A percentile compares a stretch with the other conserved stretches of the same genome.
phyloP scores from a whole-genome alignment of 2,797 vertebrate genomes.

The Malacoctenus gilli region DNA sequence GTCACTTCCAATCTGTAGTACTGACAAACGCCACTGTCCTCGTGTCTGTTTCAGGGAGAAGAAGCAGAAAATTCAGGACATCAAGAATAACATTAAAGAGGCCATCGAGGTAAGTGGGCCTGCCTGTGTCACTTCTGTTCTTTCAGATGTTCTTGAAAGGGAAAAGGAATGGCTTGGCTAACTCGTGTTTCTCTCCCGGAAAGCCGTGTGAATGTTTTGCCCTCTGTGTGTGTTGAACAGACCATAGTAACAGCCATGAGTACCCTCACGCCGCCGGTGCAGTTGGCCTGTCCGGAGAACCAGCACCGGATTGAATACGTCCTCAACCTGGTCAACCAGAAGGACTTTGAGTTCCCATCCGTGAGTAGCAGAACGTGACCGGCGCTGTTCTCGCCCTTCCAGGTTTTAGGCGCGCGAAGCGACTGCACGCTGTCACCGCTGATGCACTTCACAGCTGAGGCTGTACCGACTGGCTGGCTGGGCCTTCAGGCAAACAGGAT shows the following conservation, averaged over 20 bases:
- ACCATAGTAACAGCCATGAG: slow-evolving; percentile 97
- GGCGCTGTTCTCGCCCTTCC: no score
- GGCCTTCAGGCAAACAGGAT: no score
- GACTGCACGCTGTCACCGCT: no score
- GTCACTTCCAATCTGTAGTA: neutral
- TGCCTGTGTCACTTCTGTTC: neutral
- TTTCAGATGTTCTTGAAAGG: neutral
- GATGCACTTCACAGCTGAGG: no score
- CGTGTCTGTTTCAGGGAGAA: slow-evolving; percentile 87
- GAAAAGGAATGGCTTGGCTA: neutral
- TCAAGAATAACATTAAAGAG: slow-evolving; percentile 99
- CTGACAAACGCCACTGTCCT: no score
- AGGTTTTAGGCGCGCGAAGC: no score
- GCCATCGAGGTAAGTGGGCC: slow-evolving; percentile 96
- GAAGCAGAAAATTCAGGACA: slow-evolving; percentile 97
- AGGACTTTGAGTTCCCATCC: slow-evolving; percentile 94
- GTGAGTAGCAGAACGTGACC: no score
- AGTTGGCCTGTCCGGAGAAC: slow-evolving; percentile 91
- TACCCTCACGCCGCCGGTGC: slow-evolving; percentile 92
- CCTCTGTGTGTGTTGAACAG: slow-evolving; percentile 71
- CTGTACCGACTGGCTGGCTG: no score
- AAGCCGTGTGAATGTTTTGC: neutral
- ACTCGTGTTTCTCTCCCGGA: neutral
- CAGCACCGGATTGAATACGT: slow-evolving; percentile 93
- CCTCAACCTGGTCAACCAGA: slow-evolving; percentile 92